phyloP scores from a whole-genome alignment of 2,888 invertebrate genomes.

The Drosophila borealis region DNA sequence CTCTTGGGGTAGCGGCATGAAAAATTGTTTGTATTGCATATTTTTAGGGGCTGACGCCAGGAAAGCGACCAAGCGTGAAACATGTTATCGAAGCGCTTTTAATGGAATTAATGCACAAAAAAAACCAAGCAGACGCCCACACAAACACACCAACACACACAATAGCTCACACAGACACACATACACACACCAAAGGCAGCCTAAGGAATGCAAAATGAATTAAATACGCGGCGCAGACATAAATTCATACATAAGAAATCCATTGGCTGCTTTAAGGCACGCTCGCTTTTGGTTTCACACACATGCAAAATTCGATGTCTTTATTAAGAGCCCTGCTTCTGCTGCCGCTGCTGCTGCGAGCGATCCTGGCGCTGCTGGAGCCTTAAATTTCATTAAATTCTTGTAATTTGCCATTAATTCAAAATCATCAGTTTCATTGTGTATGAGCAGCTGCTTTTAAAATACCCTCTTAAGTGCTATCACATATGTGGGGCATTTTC shows the following conservation, averaged over 20 bases:
- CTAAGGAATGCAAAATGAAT: conserved; percentile 52
- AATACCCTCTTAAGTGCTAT: not conserved
- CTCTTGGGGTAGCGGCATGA: conserved; percentile 51
- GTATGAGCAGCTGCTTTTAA: conserved; percentile 3
- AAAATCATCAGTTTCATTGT: conserved; percentile 57
- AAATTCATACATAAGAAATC: conserved; percentile 10
- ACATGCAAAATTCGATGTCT: conserved; percentile 24
- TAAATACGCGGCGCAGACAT: conserved; percentile 25
- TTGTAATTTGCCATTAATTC: conserved; percentile 52
- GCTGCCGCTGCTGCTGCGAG: not conserved
- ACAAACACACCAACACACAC: conserved; percentile 14
- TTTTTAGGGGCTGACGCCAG: conserved; percentile 66
- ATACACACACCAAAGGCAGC: not conserved
- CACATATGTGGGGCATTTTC: too few species aligned
- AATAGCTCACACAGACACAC: conserved; percentile 5
- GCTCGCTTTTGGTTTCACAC: not conserved
- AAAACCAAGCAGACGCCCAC: conserved; percentile 31
- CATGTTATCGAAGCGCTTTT: conserved; percentile 71
- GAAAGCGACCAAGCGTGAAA: conserved; percentile 68
- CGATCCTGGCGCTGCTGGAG: conserved; percentile 4
- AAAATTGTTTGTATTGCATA: conserved; percentile 75
- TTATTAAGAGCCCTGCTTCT: conserved; percentile 15
- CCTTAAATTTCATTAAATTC: conserved; percentile 54
- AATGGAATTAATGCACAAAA: conserved; percentile 70
- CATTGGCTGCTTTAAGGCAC: conserved; percentile 37